A percentile compares a stretch with the other conserved stretches of the same genome.
These are phyloP conservation scores for Acomys russatus DNA, from an alignment of 2,797 vertebrate species.

Conservation along the genomic window DNA sequence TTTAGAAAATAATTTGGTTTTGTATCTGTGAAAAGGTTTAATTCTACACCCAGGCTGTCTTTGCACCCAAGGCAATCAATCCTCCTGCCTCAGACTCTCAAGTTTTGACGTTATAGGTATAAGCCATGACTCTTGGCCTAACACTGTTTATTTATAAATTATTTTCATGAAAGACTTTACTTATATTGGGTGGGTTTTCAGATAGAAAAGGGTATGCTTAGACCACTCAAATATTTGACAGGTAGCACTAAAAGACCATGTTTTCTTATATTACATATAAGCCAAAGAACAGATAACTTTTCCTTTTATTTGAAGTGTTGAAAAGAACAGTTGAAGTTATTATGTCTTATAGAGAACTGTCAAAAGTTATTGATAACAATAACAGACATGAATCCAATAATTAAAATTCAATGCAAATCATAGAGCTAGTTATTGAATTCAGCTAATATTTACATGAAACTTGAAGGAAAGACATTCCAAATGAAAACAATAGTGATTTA, in stretches of 20 bases:
- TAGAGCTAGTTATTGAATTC: slow-evolving; percentile 55
- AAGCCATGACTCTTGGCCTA: neutral
- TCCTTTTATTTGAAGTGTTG: slow-evolving; percentile 44
- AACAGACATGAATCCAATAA: slow-evolving; percentile 30
- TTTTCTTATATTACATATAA: neutral
- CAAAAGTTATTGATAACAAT: slow-evolving; percentile 17
- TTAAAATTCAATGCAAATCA: slow-evolving; percentile 33
- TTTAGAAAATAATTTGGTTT: neutral
- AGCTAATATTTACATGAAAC: slow-evolving; percentile 50
- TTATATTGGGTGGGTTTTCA: slow-evolving; percentile 11
- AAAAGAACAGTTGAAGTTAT: slow-evolving; percentile 23
- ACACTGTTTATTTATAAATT: slow-evolving; percentile 20
- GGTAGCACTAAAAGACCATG: neutral
- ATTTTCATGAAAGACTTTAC: slow-evolving; percentile 18
- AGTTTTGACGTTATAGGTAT: neutral
- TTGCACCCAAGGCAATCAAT: neutral
- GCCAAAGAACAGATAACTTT: neutral
- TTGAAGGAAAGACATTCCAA: slow-evolving; percentile 23
- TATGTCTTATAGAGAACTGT: neutral
- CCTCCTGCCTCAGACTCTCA: neutral
- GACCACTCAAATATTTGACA: slow-evolving; percentile 12
- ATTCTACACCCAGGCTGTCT: neutral
- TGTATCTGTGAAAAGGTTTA: neutral
- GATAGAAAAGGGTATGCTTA: neutral
- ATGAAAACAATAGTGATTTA: neutral